phyloP scores from a whole-genome alignment of 2,797 vertebrate genomes.

The Molothrus aeneus region DNA sequence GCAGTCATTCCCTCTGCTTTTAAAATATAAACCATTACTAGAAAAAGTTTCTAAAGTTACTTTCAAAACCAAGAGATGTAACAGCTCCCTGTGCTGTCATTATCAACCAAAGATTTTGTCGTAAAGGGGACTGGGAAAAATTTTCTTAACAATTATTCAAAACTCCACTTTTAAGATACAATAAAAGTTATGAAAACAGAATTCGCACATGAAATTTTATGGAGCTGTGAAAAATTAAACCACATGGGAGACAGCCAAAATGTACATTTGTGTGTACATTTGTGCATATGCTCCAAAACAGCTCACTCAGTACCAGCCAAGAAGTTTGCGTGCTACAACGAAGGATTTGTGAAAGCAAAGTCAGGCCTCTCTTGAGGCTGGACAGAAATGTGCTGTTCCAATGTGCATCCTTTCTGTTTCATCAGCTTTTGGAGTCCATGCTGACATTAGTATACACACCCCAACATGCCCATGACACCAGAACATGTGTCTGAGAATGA shows the following conservation, averaged over 20 bases:
- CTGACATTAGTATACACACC: background rate
- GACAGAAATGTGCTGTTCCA: background rate
- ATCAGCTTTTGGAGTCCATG: background rate
- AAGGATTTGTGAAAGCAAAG: background rate
- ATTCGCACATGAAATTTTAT: background rate
- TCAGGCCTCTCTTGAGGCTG: background rate
- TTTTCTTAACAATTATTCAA: background rate
- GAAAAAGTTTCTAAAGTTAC: background rate
- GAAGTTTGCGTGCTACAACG: fast-evolving
- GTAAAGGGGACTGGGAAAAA: background rate
- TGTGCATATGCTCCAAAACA: background rate
- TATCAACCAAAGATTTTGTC: background rate
- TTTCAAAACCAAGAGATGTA: background rate
- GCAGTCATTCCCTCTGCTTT: background rate
- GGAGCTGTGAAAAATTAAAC: slow-evolving; percentile 12
- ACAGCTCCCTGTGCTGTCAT: background rate
- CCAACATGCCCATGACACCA: background rate
- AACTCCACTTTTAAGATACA: background rate
- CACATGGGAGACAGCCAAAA: background rate
- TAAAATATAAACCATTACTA: background rate
- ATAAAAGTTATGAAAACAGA: background rate
- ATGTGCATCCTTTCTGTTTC: background rate
- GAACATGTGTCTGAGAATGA: background rate
- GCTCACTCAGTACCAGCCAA: background rate
- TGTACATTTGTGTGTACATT: background rate